These are phyloP conservation scores for Cervus canadensis DNA, from an alignment of 2,113 vertebrate species.

Conservation along the genomic window DNA sequence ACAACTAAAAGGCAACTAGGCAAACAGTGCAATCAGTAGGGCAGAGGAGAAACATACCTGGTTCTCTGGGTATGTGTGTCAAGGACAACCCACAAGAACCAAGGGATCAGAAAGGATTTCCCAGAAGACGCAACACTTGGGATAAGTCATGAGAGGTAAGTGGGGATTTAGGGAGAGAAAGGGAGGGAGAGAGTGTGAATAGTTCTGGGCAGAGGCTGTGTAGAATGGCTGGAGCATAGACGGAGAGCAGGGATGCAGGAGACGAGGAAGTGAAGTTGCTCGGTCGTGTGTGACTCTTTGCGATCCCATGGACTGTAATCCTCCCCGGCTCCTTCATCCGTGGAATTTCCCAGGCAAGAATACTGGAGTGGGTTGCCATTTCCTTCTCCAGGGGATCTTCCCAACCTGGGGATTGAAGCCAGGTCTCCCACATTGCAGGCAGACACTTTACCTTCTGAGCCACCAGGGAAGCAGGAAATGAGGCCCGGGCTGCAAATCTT, in stretches of 20 bases:
- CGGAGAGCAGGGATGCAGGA: background rate
- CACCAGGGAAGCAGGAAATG: background rate
- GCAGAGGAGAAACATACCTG: background rate
- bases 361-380: background rate
- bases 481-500: background rate
- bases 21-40: background rate
- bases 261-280: background rate
- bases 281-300: background rate
- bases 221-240: background rate
- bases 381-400: background rate
- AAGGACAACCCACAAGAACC: background rate
- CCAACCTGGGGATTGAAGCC: background rate
- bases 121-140: background rate
- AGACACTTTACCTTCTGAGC: background rate
- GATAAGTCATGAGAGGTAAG: background rate
- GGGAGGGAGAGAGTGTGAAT: background rate
- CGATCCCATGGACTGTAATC: background rate
- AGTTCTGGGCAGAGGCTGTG: background rate
- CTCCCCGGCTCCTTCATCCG: fast-evolving
- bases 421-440: background rate
- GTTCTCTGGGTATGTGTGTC: background rate
- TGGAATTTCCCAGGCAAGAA: background rate
- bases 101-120: background rate
- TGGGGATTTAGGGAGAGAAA: background rate
- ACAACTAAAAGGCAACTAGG: background rate